These are phyloP conservation scores for Rhineura floridana DNA, from an alignment of 2,113 vertebrate genomes.

Conservation along the genomic window DNA sequence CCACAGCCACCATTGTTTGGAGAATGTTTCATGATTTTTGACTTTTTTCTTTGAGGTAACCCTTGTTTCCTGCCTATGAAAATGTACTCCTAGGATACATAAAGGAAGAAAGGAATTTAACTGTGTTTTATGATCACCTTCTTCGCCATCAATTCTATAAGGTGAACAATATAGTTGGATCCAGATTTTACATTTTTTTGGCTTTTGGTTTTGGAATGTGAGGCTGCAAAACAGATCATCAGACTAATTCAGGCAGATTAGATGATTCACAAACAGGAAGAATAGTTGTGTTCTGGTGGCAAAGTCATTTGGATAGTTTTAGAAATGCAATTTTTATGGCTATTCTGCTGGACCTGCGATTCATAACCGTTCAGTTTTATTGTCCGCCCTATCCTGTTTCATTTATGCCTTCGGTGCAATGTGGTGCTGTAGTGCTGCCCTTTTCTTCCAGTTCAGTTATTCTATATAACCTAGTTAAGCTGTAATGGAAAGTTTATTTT, in stretches of 20 bases:
- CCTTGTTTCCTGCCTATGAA: slow-evolving; percentile 5
- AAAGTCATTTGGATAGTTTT: background rate
- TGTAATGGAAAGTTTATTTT: background rate
- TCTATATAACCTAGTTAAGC: slow-evolving; percentile 30
- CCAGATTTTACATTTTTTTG: background rate
- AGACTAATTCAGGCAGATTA: background rate
- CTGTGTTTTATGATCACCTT: background rate
- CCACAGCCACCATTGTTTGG: background rate
- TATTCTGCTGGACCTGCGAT: background rate
- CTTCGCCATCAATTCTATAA: background rate
- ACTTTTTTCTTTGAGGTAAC: background rate
- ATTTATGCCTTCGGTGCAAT: background rate
- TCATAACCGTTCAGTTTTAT: background rate
- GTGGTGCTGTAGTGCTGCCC: background rate
- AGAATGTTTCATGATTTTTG: slow-evolving; percentile 14
- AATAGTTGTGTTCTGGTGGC: background rate
- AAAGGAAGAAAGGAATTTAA: background rate
- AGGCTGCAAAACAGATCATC: background rate
- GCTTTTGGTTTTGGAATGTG: background rate
- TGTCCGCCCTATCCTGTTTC: background rate
- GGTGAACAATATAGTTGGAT: background rate
- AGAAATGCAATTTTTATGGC: background rate
- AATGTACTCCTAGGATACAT: background rate
- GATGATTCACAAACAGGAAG: background rate
- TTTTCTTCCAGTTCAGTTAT: background rate